Evolutionary conservation across 2,113 vertebrate species (phyloP), one percentile per base, ranked within the genome.

Genomic region (Epinephelus fuscoguttatus): DNA sequence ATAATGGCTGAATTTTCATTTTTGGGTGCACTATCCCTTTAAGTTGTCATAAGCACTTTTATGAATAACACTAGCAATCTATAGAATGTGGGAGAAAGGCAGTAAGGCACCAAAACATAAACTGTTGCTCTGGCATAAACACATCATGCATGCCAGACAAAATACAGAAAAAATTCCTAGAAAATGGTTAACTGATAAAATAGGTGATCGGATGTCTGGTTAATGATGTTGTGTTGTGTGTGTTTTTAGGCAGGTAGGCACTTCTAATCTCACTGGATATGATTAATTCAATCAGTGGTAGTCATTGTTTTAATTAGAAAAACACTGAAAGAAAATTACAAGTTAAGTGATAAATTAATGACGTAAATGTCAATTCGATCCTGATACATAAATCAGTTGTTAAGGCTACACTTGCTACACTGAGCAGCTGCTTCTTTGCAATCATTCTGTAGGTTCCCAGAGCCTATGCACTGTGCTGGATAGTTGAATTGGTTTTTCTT

Each of bases 1-100:
- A 27, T 27, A 27, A 27, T 27, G 27, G 27, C 27, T 27, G 27
- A 27, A 27, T 27, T 27, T 27, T 27, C 27, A 27, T 27, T 27
- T 27, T 27, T 27, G 27, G 27, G 27, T 27, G 27, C 27, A 27
- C 27, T 27, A 27, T 27, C 27, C 25, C 61, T 1, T 37, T 25
- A 37, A 21, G 23, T 30, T 78, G 23, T 45, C 37, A 71, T 76
- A 55, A 68, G 37, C 61, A 81, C 60, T 74, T 71, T 57, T 19
- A 75, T 40, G 47, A 49, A 71, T 1, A 10, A 19, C 37, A 19
- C 37, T 14, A 27, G 10, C 21, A 19, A 62, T 25, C 37, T 14
- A 64, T 19, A 77, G 15, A 15, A 19, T n/a, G 37, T 45, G 19
- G 27, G 40, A 73, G 21, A 64, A 78, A 50, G 11, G 4, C 27